Conservation (phyloP, 2,888 invertebrate species). For the Sipha maydis region DNA sequence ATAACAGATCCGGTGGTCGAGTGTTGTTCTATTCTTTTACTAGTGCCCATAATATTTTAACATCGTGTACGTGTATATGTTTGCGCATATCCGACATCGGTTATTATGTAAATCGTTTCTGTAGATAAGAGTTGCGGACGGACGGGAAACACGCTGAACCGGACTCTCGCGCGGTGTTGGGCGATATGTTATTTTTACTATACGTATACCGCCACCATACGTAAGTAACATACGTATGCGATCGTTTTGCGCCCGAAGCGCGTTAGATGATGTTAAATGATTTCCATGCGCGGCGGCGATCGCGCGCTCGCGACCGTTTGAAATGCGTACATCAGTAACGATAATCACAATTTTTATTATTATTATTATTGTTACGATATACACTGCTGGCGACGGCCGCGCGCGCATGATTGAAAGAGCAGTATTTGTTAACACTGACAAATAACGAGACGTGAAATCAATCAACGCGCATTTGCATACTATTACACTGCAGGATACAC, state of each 20-base stretch:
- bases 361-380: not conserved
- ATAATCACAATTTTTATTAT: not conserved
- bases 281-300: not conserved
- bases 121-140: conserved; percentile 25
- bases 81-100: not conserved
- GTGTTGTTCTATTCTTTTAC: not conserved
- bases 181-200: not conserved
- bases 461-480: conserved; percentile 32
- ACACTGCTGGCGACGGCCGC: conserved; percentile 22
- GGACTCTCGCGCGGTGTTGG: not conserved
- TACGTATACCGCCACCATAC: not conserved
- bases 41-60: not conserved
- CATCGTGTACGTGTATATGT: not conserved
- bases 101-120: conserved; percentile 54
- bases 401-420: conserved; percentile 40
- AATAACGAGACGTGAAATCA: conserved; percentile 44
- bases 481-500: not conserved
- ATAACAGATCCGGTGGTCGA: conserved; percentile 42
- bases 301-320: not conserved
- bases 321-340: conserved; percentile 25
- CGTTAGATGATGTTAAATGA: conserved; percentile 48
- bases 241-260: conserved; percentile 45
- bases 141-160: not conserved
- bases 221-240: not conserved
- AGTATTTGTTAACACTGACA: conserved; percentile 58